Evolutionary conservation across 2,113 vertebrate genomes (phyloP).

Genomic region (Chionodraco myersi): DNA sequence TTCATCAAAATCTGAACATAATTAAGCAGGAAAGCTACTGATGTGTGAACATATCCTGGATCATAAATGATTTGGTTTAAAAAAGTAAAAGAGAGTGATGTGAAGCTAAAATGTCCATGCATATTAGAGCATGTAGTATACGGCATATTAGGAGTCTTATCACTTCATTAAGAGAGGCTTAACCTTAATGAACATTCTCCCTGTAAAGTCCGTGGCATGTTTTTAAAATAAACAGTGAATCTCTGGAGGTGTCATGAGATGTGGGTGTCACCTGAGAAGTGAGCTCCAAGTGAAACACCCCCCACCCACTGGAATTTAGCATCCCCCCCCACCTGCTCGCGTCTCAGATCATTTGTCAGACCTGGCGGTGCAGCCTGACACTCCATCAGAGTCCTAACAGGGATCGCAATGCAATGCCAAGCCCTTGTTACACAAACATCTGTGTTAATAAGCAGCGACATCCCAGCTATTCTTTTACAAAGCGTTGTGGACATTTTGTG

Average conservation of each 20-base stretch:
- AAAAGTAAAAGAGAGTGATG: neutral
- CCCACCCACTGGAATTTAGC: constrained; percentile 68
- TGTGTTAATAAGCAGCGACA: constrained; percentile 59
- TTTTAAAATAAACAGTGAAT: constrained; percentile 77
- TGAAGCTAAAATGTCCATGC: neutral
- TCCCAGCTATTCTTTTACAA: constrained; percentile 50
- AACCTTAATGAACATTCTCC: constrained; percentile 29
- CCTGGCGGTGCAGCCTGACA: constrained; percentile 71
- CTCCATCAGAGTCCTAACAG: constrained; percentile 21
- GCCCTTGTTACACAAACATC: constrained; percentile 32
- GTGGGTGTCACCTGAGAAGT: constrained; percentile 78
- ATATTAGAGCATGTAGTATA: neutral
- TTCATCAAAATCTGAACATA: constrained; percentile 6
- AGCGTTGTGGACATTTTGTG: constrained; percentile 48
- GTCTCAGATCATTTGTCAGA: constrained; percentile 69
- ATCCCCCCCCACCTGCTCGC: constrained; percentile 38
- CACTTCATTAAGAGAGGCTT: constrained; percentile 19
- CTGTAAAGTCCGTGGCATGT: constrained; percentile 66
- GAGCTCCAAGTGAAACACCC: neutral
- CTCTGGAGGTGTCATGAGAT: constrained; percentile 74
- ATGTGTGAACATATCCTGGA: neutral
- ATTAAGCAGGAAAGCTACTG: neutral
- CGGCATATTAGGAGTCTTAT: constrained; percentile 36
- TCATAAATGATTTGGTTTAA: neutral
- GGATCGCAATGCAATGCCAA: constrained; percentile 53